Evolutionary conservation across 2,113 vertebrate species (phyloP).

Genomic region (Eptesicus fuscus): DNA sequence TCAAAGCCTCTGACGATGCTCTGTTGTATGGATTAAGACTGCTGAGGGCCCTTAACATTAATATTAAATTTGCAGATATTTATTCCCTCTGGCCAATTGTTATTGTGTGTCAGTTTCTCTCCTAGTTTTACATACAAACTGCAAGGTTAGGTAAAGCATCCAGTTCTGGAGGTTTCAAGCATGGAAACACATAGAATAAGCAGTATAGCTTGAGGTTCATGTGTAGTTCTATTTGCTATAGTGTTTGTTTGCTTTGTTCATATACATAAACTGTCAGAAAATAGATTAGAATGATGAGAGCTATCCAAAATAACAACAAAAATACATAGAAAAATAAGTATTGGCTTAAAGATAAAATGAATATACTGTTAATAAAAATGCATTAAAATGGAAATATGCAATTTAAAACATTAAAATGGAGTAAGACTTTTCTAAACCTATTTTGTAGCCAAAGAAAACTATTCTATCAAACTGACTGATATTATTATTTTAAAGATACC

Average conservation of each 20-base stretch:
- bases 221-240: fast-evolving
- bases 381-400: background rate
- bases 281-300: background rate
- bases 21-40: background rate
- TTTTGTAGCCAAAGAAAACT: background rate
- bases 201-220: background rate
- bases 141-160: background rate
- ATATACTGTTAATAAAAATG: background rate
- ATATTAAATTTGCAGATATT: background rate
- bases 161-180: background rate
- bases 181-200: background rate
- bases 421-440: background rate
- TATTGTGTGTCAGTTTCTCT: background rate
- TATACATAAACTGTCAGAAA: too few relatives aligned
- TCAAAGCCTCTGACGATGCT: background rate
- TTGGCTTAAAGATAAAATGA: background rate
- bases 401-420: background rate
- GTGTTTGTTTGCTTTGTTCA: background rate
- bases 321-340: background rate
- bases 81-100: background rate
- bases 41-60: background rate
- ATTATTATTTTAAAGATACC: background rate
- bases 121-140: background rate
- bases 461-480: background rate
- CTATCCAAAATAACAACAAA: background rate